phyloP scores from a whole-genome alignment of 1,140 invertebrate genomes.

The Coptotermes formosanus region DNA sequence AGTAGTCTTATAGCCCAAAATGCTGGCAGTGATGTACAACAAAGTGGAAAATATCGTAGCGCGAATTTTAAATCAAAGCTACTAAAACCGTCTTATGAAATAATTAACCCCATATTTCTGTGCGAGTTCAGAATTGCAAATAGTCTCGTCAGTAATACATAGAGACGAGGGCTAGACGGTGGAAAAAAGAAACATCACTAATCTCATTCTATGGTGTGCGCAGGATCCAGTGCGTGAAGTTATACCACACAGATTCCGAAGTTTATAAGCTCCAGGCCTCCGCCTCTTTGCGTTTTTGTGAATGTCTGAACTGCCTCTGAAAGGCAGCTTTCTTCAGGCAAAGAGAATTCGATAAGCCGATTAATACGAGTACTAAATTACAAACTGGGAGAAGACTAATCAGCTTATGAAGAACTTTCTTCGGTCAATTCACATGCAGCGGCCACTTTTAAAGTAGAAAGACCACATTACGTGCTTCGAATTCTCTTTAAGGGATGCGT shows the following conservation, averaged over 20 bases:
- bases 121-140: not conserved
- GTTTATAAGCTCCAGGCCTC: not conserved
- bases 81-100: not conserved
- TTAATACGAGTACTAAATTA: not conserved
- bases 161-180: not conserved
- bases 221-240: not conserved
- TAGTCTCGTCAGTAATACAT: not conserved
- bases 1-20: not conserved
- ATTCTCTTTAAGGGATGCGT: not conserved
- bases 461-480: not conserved
- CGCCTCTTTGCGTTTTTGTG: not conserved
- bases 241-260: not conserved
- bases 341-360: slow-evolving; percentile 1
- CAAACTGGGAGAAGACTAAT: not conserved
- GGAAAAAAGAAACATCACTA: not conserved
- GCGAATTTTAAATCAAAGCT: not conserved
- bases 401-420: slow-evolving; percentile 6
- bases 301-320: not conserved
- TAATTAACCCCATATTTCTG: slow-evolving; percentile 1
- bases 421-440: not conserved
- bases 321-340: not conserved
- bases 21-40: not conserved
- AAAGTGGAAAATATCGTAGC: not conserved
- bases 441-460: not conserved
- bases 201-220: not conserved